Percentiles rank a stretch among this genome's conserved stretches.
Conservation (phyloP, 1,140 invertebrate genomes). For the Euglossa dilemma region DNA sequence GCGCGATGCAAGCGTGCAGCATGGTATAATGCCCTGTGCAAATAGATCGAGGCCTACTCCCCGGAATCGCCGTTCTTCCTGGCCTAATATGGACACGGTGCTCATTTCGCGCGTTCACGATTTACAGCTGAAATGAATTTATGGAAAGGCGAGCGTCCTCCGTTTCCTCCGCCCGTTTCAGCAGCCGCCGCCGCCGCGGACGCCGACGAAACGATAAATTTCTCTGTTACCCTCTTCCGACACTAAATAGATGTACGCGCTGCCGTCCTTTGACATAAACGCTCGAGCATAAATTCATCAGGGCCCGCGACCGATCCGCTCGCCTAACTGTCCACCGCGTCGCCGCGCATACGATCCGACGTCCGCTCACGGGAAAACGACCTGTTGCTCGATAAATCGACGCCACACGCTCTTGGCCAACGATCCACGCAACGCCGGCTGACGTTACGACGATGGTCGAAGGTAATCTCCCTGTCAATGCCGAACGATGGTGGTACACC, state of each 20-base stretch:
- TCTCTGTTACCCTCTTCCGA: slow-evolving; percentile 71
- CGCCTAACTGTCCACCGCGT: slow-evolving; percentile 31
- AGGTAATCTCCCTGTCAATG: not conserved
- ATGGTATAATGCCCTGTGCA: slow-evolving; percentile 15
- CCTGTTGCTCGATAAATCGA: slow-evolving; percentile 31
- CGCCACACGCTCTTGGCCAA: not conserved
- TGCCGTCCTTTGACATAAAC: slow-evolving; percentile 77
- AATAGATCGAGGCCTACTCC: slow-evolving; percentile 56
- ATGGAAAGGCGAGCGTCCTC: slow-evolving; percentile 70
- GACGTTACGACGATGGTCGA: not conserved
- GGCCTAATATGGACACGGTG: slow-evolving; percentile 74
- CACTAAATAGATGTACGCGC: slow-evolving; percentile 76
- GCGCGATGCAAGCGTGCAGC: not conserved
- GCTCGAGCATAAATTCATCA: slow-evolving; percentile 77
- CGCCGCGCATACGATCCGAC: slow-evolving; percentile 26
- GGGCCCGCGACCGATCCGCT: slow-evolving; percentile 52
- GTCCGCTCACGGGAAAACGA: slow-evolving; percentile 6
- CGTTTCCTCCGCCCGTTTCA: slow-evolving; percentile 19
- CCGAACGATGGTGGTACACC: too few relatives aligned
- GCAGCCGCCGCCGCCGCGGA: slow-evolving; percentile 40
- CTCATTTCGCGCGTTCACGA: slow-evolving; percentile 74
- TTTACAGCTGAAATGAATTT: slow-evolving; percentile 80
- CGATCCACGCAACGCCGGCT: not conserved
- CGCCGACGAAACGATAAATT: slow-evolving; percentile 79
- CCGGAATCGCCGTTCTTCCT: slow-evolving; percentile 40